Percentiles rank a stretch among this genome's conserved stretches.
Evolutionary conservation across 1,140 invertebrate genomes (phyloP).

Genomic region (Cydia fagiglandana): DNA sequence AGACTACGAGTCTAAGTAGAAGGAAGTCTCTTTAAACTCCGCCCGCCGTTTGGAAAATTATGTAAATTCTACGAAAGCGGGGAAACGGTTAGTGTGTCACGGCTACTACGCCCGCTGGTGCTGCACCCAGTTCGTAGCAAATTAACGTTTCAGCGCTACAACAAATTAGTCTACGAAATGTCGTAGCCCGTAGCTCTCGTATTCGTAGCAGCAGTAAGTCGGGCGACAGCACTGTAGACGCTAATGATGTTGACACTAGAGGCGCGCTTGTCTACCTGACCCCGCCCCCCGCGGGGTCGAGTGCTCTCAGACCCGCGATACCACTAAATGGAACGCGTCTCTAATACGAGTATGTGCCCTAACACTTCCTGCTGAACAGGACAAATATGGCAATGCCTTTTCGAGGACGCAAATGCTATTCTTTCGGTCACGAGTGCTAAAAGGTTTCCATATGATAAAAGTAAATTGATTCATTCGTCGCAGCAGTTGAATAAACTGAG

Average conservation of each 20-base stretch:
- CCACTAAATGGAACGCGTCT: conserved; percentile 43
- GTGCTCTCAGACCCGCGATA: conserved; percentile 47
- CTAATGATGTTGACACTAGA: conserved; percentile 76
- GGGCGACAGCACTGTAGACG: conserved; percentile 47
- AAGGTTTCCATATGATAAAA: neutral
- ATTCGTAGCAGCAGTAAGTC: conserved; percentile 46
- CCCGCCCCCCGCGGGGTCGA: conserved; percentile 36
- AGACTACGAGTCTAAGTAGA: neutral
- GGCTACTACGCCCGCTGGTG: neutral
- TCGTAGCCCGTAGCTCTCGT: conserved; percentile 43
- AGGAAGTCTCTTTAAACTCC: neutral
- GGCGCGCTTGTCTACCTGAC: conserved; percentile 46
- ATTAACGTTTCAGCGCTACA: conserved; percentile 33
- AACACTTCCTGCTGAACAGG: conserved; percentile 6
- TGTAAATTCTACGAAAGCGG: neutral
- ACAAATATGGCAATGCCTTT: conserved; percentile 8
- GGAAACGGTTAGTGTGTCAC: neutral
- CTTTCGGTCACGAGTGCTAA: neutral
- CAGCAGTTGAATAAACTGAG: conserved; percentile 14
- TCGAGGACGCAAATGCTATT: neutral
- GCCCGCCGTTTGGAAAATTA: neutral
- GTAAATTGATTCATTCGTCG: conserved; percentile 4
- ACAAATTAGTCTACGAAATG: conserved; percentile 36
- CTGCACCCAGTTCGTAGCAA: conserved; percentile 20
- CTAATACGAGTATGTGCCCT: conserved; percentile 30